Conservation (phyloP, 2,888 invertebrate genomes). For the Cephus runcator region DNA sequence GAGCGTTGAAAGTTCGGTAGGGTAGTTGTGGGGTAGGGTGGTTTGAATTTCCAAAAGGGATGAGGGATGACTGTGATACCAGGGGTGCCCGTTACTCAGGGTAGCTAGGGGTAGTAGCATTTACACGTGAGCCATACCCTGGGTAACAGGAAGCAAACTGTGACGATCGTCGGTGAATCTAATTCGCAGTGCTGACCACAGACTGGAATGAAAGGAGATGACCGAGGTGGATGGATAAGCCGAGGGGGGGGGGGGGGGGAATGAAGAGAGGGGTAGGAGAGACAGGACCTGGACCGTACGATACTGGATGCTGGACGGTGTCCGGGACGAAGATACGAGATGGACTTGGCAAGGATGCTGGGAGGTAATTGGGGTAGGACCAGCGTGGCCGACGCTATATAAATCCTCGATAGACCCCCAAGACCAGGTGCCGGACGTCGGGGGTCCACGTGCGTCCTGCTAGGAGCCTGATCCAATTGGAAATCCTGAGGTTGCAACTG, state of each 20-base stretch:
- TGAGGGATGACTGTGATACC: background rate
- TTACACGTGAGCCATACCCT: background rate
- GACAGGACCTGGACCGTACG: background rate
- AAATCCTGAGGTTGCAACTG: background rate
- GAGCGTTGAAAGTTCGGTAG: background rate
- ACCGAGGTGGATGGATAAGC: background rate
- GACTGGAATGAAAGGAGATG: background rate
- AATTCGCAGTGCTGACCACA: background rate
- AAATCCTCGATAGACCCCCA: background rate
- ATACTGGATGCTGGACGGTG: background rate
- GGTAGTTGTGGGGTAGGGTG: background rate
- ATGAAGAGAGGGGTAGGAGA: background rate
- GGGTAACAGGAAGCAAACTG: background rate
- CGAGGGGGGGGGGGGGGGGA: background rate
- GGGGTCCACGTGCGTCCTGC: background rate
- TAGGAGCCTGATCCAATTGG: background rate
- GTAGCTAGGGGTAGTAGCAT: background rate
- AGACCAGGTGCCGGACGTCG: background rate
- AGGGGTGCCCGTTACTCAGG: background rate
- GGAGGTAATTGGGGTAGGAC: background rate
- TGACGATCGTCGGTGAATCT: background rate
- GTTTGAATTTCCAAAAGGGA: background rate
- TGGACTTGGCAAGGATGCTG: background rate
- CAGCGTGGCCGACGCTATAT: background rate
- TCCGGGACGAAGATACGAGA: background rate